Evolutionary conservation across 2,113 vertebrate genomes (phyloP), one percentile per base, ranked within the genome.

Genomic region (Epinephelus fuscoguttatus): DNA sequence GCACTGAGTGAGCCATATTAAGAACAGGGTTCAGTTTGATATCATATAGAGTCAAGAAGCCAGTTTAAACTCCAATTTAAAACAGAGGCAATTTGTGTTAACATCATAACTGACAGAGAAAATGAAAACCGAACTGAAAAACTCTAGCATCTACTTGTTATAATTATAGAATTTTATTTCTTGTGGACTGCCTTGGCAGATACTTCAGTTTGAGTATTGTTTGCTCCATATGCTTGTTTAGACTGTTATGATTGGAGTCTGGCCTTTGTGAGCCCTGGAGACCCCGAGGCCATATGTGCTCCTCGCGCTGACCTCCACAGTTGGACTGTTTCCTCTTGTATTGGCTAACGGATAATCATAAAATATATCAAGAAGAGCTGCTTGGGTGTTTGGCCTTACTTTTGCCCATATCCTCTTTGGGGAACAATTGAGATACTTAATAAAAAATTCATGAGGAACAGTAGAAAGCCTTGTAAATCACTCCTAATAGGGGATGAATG

Each of bases 211-310:
- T 14, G 19, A 47, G 27, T 64, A 64, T 69, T 59, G 59, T 71
- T 79, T 76, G 11, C 47, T 33, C 50, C 63, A 68, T 72, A 42
- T 33, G 70, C 67, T 78, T 70, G 52, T 79, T 56, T 59, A 59
- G 56, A 66, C 0, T 64, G 17, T 72, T 30, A 25, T 78, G 67
- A 52, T 25, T 60, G 17, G 15, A 55, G 21, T 60, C 42, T 86
- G 67, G 40, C 59, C 70, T 61, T 78, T 75, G 55, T 60, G 37
- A 60, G 56, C 66, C n/a, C 62, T 12, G n/a, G 45, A 47, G 42
- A 21, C 47, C 33, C 59, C 33, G 55, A 70, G 71, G 25, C 47
- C 78, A 75, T 81, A 68, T 82, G 74, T 77, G 57, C 30, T 50
- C 7, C 45, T 77, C 2, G 2, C 49, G 70, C 27, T 18, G 14